Percentiles rank a stretch among this genome's conserved stretches.
Evolutionary conservation across 1,140 invertebrate genomes (phyloP).

Genomic region (Venturia canescens): DNA sequence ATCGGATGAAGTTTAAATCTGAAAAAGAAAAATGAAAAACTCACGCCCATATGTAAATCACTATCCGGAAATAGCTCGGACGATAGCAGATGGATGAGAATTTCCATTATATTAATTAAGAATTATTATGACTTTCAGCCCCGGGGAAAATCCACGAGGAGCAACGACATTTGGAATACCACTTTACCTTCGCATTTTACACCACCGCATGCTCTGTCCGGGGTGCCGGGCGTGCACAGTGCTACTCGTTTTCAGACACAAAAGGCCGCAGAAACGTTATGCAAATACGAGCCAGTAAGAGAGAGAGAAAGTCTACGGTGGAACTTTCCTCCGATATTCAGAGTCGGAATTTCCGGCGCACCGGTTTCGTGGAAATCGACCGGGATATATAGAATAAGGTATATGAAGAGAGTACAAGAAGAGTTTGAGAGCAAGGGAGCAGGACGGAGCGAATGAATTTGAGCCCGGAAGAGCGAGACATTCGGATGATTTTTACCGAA

Average conservation of each 20-base stretch:
- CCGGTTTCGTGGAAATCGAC: slow-evolving; percentile 33
- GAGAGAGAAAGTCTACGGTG: slow-evolving; percentile 57
- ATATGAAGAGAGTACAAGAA: slow-evolving; percentile 26
- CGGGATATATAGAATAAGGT: slow-evolving; percentile 39
- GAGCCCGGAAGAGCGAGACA: slow-evolving; percentile 39
- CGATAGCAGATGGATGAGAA: slow-evolving; percentile 39
- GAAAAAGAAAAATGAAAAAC: background rate
- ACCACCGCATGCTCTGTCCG: slow-evolving; percentile 33
- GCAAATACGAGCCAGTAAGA: slow-evolving; percentile 58
- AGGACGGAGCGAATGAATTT: slow-evolving; percentile 27
- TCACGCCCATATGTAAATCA: slow-evolving; percentile 23
- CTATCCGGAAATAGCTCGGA: slow-evolving; percentile 17
- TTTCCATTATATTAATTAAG: slow-evolving; percentile 46
- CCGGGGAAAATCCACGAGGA: slow-evolving; percentile 21
- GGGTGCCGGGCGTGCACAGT: slow-evolving; percentile 47
- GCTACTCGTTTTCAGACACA: slow-evolving; percentile 66
- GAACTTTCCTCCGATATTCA: slow-evolving; percentile 64
- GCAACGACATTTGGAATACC: slow-evolving; percentile 50
- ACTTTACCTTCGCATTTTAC: slow-evolving; percentile 49
- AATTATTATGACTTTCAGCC: slow-evolving; percentile 44
- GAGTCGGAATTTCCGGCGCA: slow-evolving; percentile 46
- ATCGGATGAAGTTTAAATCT: background rate
- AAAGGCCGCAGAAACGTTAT: slow-evolving; percentile 70
- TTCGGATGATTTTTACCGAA: slow-evolving; percentile 73
- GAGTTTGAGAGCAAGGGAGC: slow-evolving; percentile 13